Conservation (phyloP, 2,888 invertebrate genomes). For the Leucophenga montana region DNA sequence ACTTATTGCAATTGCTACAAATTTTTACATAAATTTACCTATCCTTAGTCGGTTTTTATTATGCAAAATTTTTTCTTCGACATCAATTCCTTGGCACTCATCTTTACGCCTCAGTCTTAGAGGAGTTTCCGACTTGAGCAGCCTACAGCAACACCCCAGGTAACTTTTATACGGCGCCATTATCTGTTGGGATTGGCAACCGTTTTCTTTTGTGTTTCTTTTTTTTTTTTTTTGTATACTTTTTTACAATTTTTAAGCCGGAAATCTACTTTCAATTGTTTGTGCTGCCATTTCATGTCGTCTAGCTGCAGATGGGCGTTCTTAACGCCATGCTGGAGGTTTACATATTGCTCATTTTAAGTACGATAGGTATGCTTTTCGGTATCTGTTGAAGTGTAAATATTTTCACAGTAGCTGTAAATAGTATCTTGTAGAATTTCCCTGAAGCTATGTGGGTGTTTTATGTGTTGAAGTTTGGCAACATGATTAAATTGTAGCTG, state of each 20-base stretch:
- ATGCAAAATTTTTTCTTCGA: slow-evolving; percentile 1
- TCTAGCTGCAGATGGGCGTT: slow-evolving; percentile 24
- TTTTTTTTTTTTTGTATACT: slow-evolving; percentile 12
- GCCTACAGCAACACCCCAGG: slow-evolving; percentile 30
- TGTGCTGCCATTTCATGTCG: slow-evolving; percentile 39
- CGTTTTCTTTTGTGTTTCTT: slow-evolving; percentile 9
- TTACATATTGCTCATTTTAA: slow-evolving; percentile 62
- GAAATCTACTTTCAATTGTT: slow-evolving; percentile 70
- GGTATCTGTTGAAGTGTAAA: slow-evolving; percentile 63
- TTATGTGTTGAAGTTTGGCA: not conserved
- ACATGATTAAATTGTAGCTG: not conserved
- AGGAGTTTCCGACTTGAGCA: not conserved
- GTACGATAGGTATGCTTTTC: slow-evolving; percentile 44
- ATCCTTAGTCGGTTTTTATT: slow-evolving; percentile 39
- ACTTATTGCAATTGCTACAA: slow-evolving; percentile 62
- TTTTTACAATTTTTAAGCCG: slow-evolving; percentile 53
- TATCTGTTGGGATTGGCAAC: slow-evolving; percentile 29
- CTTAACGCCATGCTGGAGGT: slow-evolving; percentile 40
- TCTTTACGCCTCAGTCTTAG: not conserved
- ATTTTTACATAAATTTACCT: slow-evolving; percentile 68
- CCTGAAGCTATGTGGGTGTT: slow-evolving; percentile 14
- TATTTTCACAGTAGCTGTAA: slow-evolving; percentile 64
- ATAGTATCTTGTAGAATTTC: slow-evolving; percentile 60
- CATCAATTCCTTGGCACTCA: not conserved
- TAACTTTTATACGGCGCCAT: slow-evolving; percentile 56